Base-by-base conservation (phyloP, 1,140 invertebrate species). In the Neocloeon triangulifer region DNA sequence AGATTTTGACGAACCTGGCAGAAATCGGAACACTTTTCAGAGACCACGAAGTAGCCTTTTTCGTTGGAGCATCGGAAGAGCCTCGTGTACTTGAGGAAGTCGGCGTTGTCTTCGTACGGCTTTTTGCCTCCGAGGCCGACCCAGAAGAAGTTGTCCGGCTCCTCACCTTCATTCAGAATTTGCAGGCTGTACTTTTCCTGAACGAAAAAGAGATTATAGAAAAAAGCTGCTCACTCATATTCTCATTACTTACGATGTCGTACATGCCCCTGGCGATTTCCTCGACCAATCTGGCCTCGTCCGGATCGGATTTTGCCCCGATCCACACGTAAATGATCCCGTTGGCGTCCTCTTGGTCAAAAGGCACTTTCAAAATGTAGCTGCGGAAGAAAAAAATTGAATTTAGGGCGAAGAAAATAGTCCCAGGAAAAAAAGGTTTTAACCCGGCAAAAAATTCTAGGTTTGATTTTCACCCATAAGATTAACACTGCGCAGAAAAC, bases 71-170 rank as follows among this genome's bases (percentile, higher is more conserved):
- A 99, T 16, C 94, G 69, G 55, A 99, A 99, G 6, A 99, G 59
- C 37, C 95, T 61, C 2, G 86, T 89, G 51, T 79, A 82, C 42
- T 86, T 69, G 75, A 98, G 94, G 46, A 80, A 99, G 31, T 79
- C 74, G 0, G 86, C 86, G 50, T 88, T 71, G 30, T 64, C 64
- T 15, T 96, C 89, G 50, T 98, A 95, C 0, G 73, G 68, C 52
- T 92, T 95, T 39, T 75, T 74, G 1, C 88, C 91, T 33, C 85
- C 86, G 8, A 99, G 58, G 15, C 72, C 88, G 25, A 94, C 72
- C 94, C 94, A 98, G 52, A 96, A 97, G 62, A 98, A 98, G 48
- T 96, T 95, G 47, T 96, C 88, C 3, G 92, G 91, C 55, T 99
- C 95, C 50, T 92, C 84, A 19, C 92, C 91, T 64, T 99, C 94